A percentile compares a stretch with the other conserved stretches of the same genome.
phyloP scores from a whole-genome alignment of 2,888 invertebrate genomes.

The Trichogramma dendrolimi region DNA sequence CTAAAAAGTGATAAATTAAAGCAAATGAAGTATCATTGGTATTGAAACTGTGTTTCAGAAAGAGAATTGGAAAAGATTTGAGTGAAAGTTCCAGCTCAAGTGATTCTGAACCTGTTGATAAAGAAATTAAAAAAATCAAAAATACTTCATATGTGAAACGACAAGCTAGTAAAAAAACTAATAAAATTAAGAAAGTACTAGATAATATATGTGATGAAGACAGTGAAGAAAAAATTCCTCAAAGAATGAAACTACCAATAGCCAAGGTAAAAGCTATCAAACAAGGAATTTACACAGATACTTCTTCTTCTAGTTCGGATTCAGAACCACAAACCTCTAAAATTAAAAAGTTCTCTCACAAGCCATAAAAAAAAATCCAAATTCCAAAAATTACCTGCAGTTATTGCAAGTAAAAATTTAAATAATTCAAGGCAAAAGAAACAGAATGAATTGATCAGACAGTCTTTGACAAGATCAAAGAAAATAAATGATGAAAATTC shows the following conservation, averaged over 20 bases:
- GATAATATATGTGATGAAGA: slow-evolving; percentile 29
- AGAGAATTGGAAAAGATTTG: slow-evolving; percentile 33
- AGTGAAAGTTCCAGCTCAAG: slow-evolving; percentile 24
- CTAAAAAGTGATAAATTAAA: slow-evolving; percentile 23
- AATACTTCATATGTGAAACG: slow-evolving; percentile 24
- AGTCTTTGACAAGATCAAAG: slow-evolving; percentile 11
- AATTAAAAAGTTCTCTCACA: background rate
- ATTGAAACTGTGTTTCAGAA: slow-evolving; percentile 44
- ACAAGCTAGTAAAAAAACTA: slow-evolving; percentile 14
- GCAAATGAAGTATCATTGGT: slow-evolving; percentile 34
- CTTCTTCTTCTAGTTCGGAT: slow-evolving; percentile 3
- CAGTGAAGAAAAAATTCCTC: slow-evolving; percentile 8
- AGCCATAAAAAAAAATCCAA: background rate
- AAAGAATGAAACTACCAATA: background rate
- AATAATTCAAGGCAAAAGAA: slow-evolving; percentile 23
- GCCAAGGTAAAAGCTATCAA: background rate
- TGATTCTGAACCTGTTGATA: slow-evolving; percentile 17
- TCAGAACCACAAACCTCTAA: slow-evolving; percentile 2
- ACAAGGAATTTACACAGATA: background rate
- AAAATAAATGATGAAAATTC: slow-evolving; percentile 34
- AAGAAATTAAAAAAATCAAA: slow-evolving; percentile 5
- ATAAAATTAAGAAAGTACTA: slow-evolving; percentile 22
- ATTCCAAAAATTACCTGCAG: background rate
- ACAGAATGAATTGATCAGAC: background rate
- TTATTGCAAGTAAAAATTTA: slow-evolving; percentile 4